phyloP scores from a whole-genome alignment of 1,140 invertebrate species.

The Drosophila burlai region DNA sequence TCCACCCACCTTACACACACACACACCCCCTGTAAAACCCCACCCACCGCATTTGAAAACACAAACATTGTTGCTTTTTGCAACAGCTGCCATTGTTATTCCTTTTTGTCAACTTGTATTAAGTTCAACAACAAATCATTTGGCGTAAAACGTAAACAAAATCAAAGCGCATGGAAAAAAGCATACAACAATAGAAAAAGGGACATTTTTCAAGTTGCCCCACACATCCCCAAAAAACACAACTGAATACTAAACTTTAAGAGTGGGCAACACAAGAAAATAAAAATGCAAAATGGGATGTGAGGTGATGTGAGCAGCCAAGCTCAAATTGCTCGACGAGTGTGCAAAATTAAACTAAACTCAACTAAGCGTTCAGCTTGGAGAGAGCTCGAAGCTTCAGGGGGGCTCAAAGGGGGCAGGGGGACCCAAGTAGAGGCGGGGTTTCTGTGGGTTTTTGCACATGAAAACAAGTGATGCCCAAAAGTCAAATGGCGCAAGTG shows the following conservation, averaged over 20 bases:
- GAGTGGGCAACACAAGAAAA: slow-evolving; percentile 4
- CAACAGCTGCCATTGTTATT: slow-evolving; percentile 77
- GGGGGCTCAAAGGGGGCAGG: not conserved
- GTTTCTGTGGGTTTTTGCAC: slow-evolving; percentile 48
- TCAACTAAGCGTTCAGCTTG: slow-evolving; percentile 58
- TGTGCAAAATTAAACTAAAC: slow-evolving; percentile 70
- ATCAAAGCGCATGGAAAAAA: slow-evolving; percentile 65
- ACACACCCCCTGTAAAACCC: not conserved
- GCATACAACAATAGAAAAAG: slow-evolving; percentile 40
- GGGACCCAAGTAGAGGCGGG: not conserved
- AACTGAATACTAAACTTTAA: slow-evolving; percentile 13
- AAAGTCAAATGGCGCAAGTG: slow-evolving; percentile 76
- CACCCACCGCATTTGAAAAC: slow-evolving; percentile 4
- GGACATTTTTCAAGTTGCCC: slow-evolving; percentile 51
- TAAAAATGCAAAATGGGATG: slow-evolving; percentile 49
- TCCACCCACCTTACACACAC: not conserved
- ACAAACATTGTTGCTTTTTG: slow-evolving; percentile 71
- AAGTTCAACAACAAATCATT: slow-evolving; percentile 82
- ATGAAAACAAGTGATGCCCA: slow-evolving; percentile 64
- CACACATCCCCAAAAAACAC: slow-evolving; percentile 7
- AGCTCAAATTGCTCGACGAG: slow-evolving; percentile 66
- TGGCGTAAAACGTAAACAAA: slow-evolving; percentile 79
- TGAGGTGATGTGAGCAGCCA: slow-evolving; percentile 16
- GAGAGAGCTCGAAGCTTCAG: slow-evolving; percentile 6
- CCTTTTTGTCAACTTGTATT: slow-evolving; percentile 74